phyloP scores from a whole-genome alignment of 2,888 invertebrate genomes.

The Drosophila algonquin region DNA sequence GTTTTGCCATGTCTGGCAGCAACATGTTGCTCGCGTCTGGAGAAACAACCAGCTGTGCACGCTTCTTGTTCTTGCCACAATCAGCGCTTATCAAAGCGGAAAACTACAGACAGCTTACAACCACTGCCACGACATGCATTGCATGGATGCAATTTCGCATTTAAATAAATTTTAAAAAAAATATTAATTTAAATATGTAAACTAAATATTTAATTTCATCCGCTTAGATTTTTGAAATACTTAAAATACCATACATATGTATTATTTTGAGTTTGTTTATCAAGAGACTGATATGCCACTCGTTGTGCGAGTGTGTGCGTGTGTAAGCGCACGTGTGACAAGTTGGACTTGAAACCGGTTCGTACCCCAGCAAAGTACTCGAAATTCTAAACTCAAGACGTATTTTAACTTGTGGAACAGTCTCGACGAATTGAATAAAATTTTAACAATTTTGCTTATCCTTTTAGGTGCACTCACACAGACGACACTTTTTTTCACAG shows the following conservation, averaged over 20 bases:
- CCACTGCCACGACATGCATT: neutral
- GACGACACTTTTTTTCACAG: neutral
- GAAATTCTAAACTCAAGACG: neutral
- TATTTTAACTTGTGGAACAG: neutral
- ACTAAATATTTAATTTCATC: too few relatives aligned
- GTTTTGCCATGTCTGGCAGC: neutral
- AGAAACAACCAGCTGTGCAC: neutral
- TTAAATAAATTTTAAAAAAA: too few relatives aligned
- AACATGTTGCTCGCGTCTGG: neutral
- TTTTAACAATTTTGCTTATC: neutral
- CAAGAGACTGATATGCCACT: neutral
- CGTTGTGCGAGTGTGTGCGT: neutral
- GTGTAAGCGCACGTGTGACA: neutral
- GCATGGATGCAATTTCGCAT: neutral
- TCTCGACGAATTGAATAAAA: neutral
- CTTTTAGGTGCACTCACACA: neutral
- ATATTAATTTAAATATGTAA: too few relatives aligned
- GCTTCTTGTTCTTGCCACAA: neutral
- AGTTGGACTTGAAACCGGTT: neutral
- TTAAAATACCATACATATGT: too few relatives aligned
- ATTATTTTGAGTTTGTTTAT: too few relatives aligned
- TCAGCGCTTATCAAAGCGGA: neutral
- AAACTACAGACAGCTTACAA: neutral
- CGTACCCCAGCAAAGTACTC: neutral
- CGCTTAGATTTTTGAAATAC: neutral